phyloP scores from a whole-genome alignment of 2,113 vertebrate species.

The Sakesphorus luctuosus region DNA sequence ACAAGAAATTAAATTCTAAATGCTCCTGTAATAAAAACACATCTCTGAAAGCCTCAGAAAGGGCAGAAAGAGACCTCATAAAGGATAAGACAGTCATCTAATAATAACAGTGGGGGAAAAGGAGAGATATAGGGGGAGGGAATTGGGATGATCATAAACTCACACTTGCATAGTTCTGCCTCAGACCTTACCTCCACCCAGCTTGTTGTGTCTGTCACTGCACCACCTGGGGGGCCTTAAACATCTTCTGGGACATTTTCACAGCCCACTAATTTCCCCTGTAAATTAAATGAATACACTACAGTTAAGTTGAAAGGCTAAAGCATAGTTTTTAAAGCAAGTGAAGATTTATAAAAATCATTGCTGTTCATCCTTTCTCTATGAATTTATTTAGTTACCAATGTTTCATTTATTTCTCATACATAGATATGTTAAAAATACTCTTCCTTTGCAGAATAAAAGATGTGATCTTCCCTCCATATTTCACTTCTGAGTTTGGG shows the following conservation, averaged over 20 bases:
- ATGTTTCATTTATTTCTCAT: not conserved
- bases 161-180: not conserved
- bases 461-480: not conserved
- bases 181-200: not conserved
- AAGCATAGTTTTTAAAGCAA: not conserved
- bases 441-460: not conserved
- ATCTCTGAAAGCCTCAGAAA: not conserved
- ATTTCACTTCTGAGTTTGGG: not conserved
- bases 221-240: not conserved
- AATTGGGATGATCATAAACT: not conserved
- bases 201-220: not conserved
- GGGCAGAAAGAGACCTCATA: not conserved
- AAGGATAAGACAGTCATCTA: not conserved
- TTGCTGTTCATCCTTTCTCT: not conserved
- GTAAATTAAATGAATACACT: not conserved
- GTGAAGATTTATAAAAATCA: not conserved
- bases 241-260: not conserved
- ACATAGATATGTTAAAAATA: not conserved
- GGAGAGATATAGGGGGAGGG: not conserved
- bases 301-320: not conserved
- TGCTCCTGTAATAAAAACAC: not conserved
- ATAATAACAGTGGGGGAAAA: not conserved
- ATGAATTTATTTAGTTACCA: not conserved
- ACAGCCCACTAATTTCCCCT: not conserved
- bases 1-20: constrained; percentile 20